These are phyloP conservation scores for Syngnathus acus DNA, from an alignment of 2,797 vertebrate genomes.

Conservation along the genomic window DNA sequence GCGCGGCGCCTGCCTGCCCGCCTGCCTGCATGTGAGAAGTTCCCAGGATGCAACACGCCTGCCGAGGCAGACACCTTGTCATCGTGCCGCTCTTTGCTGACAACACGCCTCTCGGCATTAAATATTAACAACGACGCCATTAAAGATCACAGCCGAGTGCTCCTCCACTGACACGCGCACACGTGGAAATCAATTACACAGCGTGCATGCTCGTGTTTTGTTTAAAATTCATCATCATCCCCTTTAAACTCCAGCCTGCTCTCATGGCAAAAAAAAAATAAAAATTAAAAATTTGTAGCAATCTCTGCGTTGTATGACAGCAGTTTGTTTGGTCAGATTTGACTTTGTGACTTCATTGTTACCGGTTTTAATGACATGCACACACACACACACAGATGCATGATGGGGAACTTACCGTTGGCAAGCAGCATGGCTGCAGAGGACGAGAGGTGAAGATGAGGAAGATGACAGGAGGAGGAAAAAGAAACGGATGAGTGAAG, in stretches of 20 bases:
- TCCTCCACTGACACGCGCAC: constrained; percentile 21
- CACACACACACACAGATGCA: background rate
- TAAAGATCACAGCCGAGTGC: constrained; percentile 57
- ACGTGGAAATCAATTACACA: background rate
- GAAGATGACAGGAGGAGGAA: background rate
- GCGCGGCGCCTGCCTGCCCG: background rate
- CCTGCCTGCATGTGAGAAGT: background rate
- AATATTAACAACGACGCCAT: constrained; percentile 65
- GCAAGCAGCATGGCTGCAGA: background rate
- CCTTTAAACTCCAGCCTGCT: background rate
- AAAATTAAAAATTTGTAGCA: background rate
- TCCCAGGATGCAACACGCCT: constrained; percentile 27
- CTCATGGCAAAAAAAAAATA: background rate
- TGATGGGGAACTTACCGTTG: background rate
- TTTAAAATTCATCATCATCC: constrained; percentile 24
- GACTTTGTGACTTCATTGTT: background rate
- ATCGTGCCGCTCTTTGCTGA: constrained; percentile 46
- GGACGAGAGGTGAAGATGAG: background rate
- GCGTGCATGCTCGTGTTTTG: constrained; percentile 19
- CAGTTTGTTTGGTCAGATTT: background rate
- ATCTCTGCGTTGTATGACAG: no score
- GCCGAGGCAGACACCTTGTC: constrained; percentile 38
- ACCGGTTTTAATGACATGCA: background rate
- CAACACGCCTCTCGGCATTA: constrained; percentile 53
- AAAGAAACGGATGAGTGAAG: background rate